phyloP scores from a whole-genome alignment of 1,140 invertebrate genomes.

The Tachypleus tridentatus region DNA sequence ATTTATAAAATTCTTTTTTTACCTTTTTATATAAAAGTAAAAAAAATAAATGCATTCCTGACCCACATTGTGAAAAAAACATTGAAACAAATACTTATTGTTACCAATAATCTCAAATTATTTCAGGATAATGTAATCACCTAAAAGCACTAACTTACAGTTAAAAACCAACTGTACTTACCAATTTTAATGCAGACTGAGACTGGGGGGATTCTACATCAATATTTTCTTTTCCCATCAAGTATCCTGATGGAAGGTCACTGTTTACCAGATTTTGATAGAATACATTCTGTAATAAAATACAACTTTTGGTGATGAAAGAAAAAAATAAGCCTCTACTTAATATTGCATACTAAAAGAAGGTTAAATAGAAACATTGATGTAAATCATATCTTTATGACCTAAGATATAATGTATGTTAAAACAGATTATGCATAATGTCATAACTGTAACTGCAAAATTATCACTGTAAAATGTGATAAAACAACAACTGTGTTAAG shows the following conservation, averaged over 20 bases:
- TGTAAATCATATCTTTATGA: too few species aligned
- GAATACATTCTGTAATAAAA: conserved; percentile 52
- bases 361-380: too few species aligned
- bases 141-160: neutral
- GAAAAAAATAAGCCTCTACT: too few species aligned
- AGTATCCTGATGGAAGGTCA: conserved; percentile 30
- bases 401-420: too few species aligned
- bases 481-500: too few species aligned
- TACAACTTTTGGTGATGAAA: neutral
- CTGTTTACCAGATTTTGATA: conserved; percentile 46
- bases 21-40: too few species aligned
- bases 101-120: conserved; percentile 2
- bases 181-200: neutral
- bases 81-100: neutral
- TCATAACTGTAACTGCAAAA: too few species aligned
- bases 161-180: neutral
- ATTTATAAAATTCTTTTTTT: too few species aligned
- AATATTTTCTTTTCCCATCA: neutral
- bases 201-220: conserved; percentile 4
- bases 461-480: too few species aligned
- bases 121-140: neutral
- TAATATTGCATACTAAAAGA: too few species aligned
- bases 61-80: neutral
- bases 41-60: neutral
- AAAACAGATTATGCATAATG: too few species aligned